phyloP scores from a whole-genome alignment of 2,797 vertebrate genomes.

The Microcaecilia unicolor region DNA sequence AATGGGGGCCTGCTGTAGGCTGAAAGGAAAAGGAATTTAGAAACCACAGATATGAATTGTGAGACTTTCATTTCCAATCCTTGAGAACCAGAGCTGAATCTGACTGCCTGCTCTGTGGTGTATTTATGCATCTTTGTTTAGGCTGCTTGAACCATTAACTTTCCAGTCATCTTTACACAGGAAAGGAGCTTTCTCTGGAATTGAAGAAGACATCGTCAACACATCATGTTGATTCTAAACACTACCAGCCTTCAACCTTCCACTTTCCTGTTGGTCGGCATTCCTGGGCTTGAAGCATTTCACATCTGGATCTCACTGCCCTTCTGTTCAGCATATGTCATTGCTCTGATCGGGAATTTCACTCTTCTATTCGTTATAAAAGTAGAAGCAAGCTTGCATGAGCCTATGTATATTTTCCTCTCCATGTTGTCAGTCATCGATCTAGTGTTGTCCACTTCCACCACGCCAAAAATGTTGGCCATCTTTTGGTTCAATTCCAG shows the following conservation, averaged over 20 bases:
- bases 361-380: slow-evolving; percentile 17
- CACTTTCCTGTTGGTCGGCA: slow-evolving; percentile 17
- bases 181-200: slow-evolving; percentile 19
- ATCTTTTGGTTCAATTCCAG: slow-evolving; percentile 20
- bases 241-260: neutral
- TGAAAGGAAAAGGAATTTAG: too few relatives aligned
- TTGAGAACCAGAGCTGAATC: too few relatives aligned
- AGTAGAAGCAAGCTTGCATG: slow-evolving; percentile 28
- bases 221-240: slow-evolving; percentile 1
- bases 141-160: too few relatives aligned
- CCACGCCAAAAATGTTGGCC: slow-evolving; percentile 43
- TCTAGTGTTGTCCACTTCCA: slow-evolving; percentile 38
- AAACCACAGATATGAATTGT: too few relatives aligned
- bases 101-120: too few relatives aligned
- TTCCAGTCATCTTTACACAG: neutral
- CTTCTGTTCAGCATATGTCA: slow-evolving; percentile 13
- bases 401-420: slow-evolving; percentile 57
- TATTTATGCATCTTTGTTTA: too few relatives aligned
- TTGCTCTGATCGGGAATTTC: slow-evolving; percentile 21
- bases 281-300: slow-evolving; percentile 17
- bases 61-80: too few relatives aligned
- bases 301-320: slow-evolving; percentile 22
- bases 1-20: too few relatives aligned
- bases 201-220: slow-evolving; percentile 34
- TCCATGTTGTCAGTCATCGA: slow-evolving; percentile 48